Percentiles rank a stretch among this genome's conserved stretches.
Conservation (phyloP, 2,113 vertebrate species). For the Hystrix cristata region DNA sequence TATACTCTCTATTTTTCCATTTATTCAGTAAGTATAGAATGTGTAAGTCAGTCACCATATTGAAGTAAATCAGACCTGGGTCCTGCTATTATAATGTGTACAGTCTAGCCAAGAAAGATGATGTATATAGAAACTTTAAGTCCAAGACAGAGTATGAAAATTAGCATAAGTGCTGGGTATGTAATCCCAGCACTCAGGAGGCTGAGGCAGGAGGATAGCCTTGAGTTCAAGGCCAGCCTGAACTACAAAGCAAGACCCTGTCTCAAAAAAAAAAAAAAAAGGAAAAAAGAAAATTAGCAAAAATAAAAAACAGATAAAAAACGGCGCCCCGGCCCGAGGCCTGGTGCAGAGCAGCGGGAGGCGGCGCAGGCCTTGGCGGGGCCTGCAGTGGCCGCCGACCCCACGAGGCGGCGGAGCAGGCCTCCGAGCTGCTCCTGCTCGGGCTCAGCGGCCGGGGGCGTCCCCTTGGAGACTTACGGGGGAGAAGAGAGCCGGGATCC, state of each 20-base stretch:
- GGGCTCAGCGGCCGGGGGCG: not conserved
- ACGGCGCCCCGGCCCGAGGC: conserved; percentile 82
- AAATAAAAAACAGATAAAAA: too few relatives aligned
- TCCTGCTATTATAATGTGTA: conserved; percentile 50
- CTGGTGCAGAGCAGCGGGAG: conserved; percentile 86
- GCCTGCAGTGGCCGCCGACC: conserved; percentile 84
- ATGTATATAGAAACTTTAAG: not conserved
- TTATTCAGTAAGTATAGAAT: conserved; percentile 34
- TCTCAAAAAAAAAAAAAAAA: not conserved
- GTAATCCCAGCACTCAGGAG: not conserved
- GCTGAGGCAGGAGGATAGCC: not conserved
- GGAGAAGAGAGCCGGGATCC: conserved; percentile 80
- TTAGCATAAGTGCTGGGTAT: not conserved
- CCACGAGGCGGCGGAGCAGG: conserved; percentile 26
- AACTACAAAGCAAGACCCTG: not conserved
- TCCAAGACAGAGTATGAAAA: conserved; percentile 5
- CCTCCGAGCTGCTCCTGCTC: conserved; percentile 32
- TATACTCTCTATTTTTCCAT: not conserved
- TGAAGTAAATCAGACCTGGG: not conserved
- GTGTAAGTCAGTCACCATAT: not conserved
- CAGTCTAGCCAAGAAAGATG: not conserved
- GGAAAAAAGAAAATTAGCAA: not conserved
- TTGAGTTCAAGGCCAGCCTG: not conserved
- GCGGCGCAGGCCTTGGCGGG: conserved; percentile 86
- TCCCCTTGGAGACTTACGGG: conserved; percentile 82